Conservation (phyloP, 1,140 invertebrate species). For the Papilio polytes region DNA sequence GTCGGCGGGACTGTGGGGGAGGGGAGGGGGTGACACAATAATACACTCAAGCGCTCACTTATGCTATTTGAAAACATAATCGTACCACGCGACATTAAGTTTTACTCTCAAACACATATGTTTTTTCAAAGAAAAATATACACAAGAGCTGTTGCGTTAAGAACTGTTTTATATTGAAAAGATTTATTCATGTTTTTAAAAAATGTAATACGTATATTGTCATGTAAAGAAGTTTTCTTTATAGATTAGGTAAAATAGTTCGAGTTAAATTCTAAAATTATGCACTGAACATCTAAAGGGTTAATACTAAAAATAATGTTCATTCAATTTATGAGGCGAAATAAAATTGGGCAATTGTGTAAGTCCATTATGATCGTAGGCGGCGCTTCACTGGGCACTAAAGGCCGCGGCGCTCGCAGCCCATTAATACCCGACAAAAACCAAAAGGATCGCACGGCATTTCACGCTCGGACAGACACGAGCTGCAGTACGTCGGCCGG, state of each 20-base stretch:
- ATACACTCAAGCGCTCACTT: constrained; percentile 17
- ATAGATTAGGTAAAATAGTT: too few relatives aligned
- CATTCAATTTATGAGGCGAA: neutral
- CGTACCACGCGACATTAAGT: neutral
- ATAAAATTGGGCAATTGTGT: constrained; percentile 24
- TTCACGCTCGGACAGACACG: neutral
- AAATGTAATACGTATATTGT: too few relatives aligned
- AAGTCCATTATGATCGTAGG: constrained; percentile 10
- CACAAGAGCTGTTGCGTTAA: too few relatives aligned
- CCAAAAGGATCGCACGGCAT: constrained; percentile 2
- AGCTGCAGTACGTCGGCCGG: neutral
- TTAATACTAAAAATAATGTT: constrained; percentile 6
- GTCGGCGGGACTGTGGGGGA: neutral
- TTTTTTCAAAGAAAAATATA: neutral
- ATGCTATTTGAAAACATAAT: constrained; percentile 27
- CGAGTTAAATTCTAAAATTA: neutral
- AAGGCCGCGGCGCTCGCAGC: neutral
- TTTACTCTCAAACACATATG: constrained; percentile 10
- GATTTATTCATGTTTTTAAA: neutral
- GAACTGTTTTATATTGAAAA: neutral
- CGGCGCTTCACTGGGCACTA: neutral
- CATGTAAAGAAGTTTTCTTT: too few relatives aligned
- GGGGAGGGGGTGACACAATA: neutral
- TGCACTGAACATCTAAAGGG: neutral
- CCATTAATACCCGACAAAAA: constrained; percentile 26